Evolutionary conservation across 1,140 invertebrate genomes (phyloP).

Genomic region (Tetragnatha versicolor): DNA sequence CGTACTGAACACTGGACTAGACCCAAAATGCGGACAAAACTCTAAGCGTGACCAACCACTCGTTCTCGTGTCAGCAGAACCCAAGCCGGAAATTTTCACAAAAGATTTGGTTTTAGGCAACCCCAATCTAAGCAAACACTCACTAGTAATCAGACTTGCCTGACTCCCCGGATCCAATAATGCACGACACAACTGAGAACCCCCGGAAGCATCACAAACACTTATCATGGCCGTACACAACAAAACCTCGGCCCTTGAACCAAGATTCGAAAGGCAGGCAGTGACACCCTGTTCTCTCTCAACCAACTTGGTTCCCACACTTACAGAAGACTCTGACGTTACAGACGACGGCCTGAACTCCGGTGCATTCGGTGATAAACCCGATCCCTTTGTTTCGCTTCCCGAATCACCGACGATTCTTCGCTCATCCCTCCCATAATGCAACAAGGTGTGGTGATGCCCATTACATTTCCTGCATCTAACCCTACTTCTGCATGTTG

Average conservation of each 20-base stretch:
- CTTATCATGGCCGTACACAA: not conserved
- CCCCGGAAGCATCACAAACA: not conserved
- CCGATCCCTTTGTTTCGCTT: too few relatives aligned
- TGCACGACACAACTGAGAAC: not conserved
- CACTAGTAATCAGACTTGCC: not conserved
- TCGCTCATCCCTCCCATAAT: too few relatives aligned
- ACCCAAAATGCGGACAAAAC: not conserved
- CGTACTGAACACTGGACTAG: not conserved
- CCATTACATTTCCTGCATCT: too few relatives aligned
- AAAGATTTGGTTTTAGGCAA: not conserved
- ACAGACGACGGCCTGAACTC: too few relatives aligned
- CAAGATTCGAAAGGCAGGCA: not conserved
- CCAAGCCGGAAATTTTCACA: not conserved
- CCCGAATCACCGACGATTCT: too few relatives aligned
- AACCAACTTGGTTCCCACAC: too few relatives aligned
- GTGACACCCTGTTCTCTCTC: too few relatives aligned
- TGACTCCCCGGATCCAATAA: constrained; percentile 4
- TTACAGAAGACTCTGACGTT: too few relatives aligned
- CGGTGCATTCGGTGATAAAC: too few relatives aligned
- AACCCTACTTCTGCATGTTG: too few relatives aligned
- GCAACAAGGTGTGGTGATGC: too few relatives aligned
- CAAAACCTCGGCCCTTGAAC: not conserved
- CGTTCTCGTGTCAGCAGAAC: not conserved
- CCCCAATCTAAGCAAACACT: not conserved
- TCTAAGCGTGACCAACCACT: not conserved